These are phyloP conservation scores for Lepidochrysops patricia DNA, from an alignment of 2,888 invertebrate species.

Conservation along the genomic window DNA sequence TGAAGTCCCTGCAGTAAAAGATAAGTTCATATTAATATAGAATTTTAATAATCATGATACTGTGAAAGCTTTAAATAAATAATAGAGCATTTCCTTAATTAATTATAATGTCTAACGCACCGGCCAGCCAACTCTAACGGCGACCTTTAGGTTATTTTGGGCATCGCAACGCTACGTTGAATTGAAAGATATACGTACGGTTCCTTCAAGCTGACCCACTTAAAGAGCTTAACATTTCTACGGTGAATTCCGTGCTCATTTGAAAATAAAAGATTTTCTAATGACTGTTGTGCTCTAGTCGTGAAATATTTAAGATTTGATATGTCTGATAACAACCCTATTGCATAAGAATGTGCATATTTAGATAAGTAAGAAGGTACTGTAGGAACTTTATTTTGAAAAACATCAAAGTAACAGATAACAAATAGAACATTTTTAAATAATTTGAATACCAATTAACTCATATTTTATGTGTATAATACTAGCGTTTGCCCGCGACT, in stretches of 20 bases:
- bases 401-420: too few species aligned
- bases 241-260: conserved; percentile 9
- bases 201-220: conserved; percentile 52
- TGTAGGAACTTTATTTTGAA: too few species aligned
- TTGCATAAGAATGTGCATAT: too few species aligned
- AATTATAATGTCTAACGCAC: conserved; percentile 47
- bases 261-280: conserved; percentile 4
- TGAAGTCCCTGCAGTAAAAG: neutral
- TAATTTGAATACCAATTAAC: too few species aligned
- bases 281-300: neutral
- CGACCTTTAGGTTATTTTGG: conserved; percentile 67
- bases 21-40: neutral
- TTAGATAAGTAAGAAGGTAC: too few species aligned
- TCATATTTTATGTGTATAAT: too few species aligned
- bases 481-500: too few species aligned
- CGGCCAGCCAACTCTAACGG: conserved; percentile 51
- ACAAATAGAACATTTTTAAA: too few species aligned
- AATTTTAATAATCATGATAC: neutral
- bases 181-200: conserved; percentile 39
- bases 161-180: conserved; percentile 40
- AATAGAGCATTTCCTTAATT: conserved; percentile 56
- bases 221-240: conserved; percentile 27
- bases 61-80: conserved; percentile 21
- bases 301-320: neutral
- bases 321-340: too few species aligned